A percentile compares a stretch with the other conserved stretches of the same genome.
These are phyloP conservation scores for Sclerodermus sp. DNA, from an alignment of 2,888 invertebrate species.

Conservation along the genomic window DNA sequence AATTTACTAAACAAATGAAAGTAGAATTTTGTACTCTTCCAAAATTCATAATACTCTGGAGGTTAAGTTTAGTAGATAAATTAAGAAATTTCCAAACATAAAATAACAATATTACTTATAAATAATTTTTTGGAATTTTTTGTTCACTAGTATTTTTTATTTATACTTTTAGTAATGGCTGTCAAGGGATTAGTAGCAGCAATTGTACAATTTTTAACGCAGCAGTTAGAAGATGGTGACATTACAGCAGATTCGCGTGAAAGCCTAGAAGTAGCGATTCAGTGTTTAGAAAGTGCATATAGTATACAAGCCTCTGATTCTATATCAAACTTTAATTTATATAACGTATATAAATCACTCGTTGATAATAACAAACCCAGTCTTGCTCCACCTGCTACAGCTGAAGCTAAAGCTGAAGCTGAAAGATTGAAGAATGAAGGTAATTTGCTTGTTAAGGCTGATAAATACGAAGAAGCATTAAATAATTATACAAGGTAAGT, in stretches of 20 bases:
- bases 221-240: conserved; percentile 60
- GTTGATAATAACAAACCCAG: conserved; percentile 33
- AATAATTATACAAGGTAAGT: conserved; percentile 73
- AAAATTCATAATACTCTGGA: no score
- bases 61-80: no score
- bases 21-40: no score
- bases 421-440: conserved; percentile 87
- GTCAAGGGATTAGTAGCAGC: conserved; percentile 60
- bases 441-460: conserved; percentile 84
- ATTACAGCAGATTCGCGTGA: conserved; percentile 63
- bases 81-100: no score
- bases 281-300: conserved; percentile 91
- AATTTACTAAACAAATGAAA: no score
- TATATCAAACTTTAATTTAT: conserved; percentile 55
- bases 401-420: conserved; percentile 68
- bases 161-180: conserved; percentile 35
- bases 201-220: conserved; percentile 63
- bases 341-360: conserved; percentile 57
- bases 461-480: conserved; percentile 79
- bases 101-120: no score
- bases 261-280: conserved; percentile 90
- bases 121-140: conserved; percentile 5
- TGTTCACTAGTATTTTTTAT: background rate
- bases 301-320: conserved; percentile 65
- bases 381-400: conserved; percentile 51